A percentile compares a stretch with the other conserved stretches of the same genome.
Conservation (phyloP, 2,113 vertebrate genomes). For the Fulmarus glacialis region DNA sequence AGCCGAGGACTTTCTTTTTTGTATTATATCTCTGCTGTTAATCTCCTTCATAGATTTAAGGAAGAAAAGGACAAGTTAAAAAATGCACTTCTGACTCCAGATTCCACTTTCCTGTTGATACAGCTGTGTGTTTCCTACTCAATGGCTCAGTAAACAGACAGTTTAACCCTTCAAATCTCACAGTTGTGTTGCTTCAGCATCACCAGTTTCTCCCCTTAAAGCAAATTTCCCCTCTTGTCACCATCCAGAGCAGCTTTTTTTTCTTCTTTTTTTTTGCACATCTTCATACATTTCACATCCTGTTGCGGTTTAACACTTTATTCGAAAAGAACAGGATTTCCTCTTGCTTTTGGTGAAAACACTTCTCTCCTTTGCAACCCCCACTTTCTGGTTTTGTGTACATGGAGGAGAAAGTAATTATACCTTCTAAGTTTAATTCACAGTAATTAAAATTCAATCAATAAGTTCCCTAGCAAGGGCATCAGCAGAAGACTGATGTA, state of each 20-base stretch:
- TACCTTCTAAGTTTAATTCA: background rate
- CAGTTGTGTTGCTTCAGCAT: background rate
- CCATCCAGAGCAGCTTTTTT: background rate
- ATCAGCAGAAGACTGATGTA: background rate
- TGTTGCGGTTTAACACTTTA: background rate
- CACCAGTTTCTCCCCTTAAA: background rate
- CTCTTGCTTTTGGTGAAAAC: background rate
- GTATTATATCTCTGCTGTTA: background rate
- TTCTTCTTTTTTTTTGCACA: background rate
- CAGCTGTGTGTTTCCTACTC: constrained; percentile 34
- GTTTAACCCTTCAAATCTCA: background rate
- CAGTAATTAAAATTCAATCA: background rate
- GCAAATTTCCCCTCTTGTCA: background rate
- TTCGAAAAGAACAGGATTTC: background rate
- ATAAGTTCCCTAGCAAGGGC: background rate
- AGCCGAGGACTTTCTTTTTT: background rate
- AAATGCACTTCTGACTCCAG: constrained; percentile 10
- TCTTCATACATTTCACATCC: background rate
- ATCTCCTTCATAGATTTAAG: background rate
- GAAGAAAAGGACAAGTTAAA: constrained; percentile 10
- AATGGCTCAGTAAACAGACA: background rate
- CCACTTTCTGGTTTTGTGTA: background rate
- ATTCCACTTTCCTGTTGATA: constrained; percentile 39
- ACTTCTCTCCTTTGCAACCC: background rate
- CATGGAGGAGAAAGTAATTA: background rate